Percentiles rank a stretch among this genome's conserved stretches.
Conservation (phyloP, 2,797 vertebrate genomes). For the Gallinago solitaria region DNA sequence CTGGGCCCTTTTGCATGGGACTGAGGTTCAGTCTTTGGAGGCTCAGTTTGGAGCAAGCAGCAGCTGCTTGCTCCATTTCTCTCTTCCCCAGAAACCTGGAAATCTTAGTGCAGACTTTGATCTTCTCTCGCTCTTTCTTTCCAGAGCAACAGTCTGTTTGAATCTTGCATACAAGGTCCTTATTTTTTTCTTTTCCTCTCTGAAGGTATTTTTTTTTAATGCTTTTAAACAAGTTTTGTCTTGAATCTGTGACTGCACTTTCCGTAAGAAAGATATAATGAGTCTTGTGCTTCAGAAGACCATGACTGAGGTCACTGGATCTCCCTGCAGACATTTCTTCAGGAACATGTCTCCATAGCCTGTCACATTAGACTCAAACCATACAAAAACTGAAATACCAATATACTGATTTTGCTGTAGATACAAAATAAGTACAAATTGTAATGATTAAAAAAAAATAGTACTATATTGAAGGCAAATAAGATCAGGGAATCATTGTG, state of each 20-base stretch:
- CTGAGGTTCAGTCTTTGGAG: not conserved
- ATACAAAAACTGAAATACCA: not conserved
- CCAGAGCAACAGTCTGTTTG: not conserved
- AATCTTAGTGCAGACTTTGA: not conserved
- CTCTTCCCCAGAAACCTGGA: not conserved
- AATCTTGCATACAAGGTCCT: not conserved
- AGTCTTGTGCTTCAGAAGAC: not conserved
- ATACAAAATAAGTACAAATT: not conserved
- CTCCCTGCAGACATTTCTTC: not conserved
- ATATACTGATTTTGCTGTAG: not conserved
- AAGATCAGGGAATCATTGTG: not conserved
- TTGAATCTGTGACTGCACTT: not conserved
- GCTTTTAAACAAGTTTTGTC: not conserved
- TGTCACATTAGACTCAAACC: not conserved
- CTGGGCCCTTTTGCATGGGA: not conserved
- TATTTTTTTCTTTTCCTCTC: not conserved
- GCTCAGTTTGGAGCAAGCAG: not conserved
- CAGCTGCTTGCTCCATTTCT: not conserved
- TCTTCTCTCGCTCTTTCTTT: not conserved
- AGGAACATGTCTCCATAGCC: not conserved
- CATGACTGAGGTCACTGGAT: not conserved
- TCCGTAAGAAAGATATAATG: not conserved
- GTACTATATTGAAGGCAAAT: not conserved
- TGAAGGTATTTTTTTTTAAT: not conserved
- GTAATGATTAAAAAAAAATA: not conserved